phyloP scores from a whole-genome alignment of 2,797 vertebrate species.

The Sebastes oblongus region DNA sequence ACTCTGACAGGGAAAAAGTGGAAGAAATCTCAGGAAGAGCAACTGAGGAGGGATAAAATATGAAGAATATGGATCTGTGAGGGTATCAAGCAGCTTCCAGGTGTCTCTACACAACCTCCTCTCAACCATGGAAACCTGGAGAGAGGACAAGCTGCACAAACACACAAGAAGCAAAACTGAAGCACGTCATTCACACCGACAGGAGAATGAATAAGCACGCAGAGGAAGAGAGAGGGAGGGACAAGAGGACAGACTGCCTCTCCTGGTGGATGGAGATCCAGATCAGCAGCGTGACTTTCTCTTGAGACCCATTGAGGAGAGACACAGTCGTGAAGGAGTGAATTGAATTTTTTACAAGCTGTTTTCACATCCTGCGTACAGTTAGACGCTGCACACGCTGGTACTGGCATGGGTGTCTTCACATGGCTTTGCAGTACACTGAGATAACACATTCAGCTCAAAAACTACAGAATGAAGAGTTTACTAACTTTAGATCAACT shows the following conservation, averaged over 20 bases:
- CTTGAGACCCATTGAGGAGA: constrained; percentile 19
- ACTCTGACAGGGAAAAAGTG: background rate
- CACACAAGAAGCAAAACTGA: background rate
- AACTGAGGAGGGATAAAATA: background rate
- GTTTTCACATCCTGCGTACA: background rate
- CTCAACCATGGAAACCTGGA: background rate
- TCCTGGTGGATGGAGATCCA: background rate
- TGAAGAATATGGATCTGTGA: background rate
- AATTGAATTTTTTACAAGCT: background rate
- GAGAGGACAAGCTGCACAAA: background rate
- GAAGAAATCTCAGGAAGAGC: background rate
- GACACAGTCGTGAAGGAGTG: background rate
- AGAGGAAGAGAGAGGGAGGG: background rate
- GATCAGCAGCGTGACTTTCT: background rate
- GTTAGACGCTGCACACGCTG: background rate
- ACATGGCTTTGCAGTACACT: background rate
- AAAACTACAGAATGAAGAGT: background rate
- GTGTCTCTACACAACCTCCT: background rate
- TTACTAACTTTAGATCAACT: background rate
- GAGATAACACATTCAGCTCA: background rate
- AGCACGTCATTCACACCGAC: background rate
- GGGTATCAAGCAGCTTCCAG: background rate
- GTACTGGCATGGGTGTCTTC: background rate
- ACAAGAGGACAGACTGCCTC: background rate
- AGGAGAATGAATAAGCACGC: background rate